These are phyloP conservation scores for Heptranchias perlo DNA, from an alignment of 2,113 vertebrate species.

Conservation along the genomic window DNA sequence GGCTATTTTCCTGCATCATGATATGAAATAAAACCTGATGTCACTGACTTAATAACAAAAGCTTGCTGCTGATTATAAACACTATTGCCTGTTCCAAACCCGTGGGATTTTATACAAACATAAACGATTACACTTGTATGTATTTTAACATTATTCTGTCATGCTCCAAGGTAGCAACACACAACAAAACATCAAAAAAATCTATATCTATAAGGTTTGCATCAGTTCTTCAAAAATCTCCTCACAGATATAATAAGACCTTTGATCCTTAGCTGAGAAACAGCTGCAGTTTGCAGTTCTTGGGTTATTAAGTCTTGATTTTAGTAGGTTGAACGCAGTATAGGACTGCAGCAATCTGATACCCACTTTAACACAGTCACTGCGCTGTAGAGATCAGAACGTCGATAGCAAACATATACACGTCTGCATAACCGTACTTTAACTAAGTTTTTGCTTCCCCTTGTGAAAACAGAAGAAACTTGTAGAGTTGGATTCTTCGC, in stretches of 20 bases:
- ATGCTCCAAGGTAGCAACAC: background rate
- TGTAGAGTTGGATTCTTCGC: background rate
- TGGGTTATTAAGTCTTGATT: too few relatives aligned
- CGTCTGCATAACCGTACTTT: background rate
- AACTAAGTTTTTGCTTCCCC: background rate
- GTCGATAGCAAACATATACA: background rate
- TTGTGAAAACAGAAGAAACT: background rate
- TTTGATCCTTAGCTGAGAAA: background rate
- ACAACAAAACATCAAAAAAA: background rate
- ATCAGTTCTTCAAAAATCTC: background rate
- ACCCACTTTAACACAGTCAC: background rate
- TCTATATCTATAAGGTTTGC: background rate
- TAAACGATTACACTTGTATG: background rate
- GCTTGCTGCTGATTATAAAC: background rate
- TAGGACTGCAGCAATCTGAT: background rate
- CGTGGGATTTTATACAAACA: background rate
- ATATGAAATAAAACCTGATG: background rate
- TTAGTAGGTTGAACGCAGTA: too few relatives aligned
- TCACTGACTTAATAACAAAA: background rate
- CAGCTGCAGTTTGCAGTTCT: background rate
- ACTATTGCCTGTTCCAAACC: background rate
- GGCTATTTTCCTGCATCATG: background rate
- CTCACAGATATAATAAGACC: background rate
- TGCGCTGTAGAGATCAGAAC: background rate
- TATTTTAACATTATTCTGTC: background rate